phyloP scores from a whole-genome alignment of 2,113 vertebrate species.

The Oryzias woworae region DNA sequence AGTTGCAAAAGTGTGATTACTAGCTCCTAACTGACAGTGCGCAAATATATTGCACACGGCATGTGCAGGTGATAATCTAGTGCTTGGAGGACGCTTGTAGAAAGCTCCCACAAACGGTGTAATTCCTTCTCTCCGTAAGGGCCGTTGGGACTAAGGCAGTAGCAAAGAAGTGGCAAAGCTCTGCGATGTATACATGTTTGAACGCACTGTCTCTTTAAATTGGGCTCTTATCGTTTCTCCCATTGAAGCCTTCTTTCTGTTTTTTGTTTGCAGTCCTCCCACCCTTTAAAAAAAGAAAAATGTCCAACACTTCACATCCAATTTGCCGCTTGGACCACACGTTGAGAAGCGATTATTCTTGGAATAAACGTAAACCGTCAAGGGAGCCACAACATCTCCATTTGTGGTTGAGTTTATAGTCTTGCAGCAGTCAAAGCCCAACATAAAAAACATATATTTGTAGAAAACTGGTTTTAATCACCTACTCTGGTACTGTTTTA shows the following conservation, averaged over 20 bases:
- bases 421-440: slow-evolving; percentile 34
- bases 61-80: too few species aligned
- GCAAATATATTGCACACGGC: too few species aligned
- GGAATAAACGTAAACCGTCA: slow-evolving; percentile 28
- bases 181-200: too few species aligned
- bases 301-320: slow-evolving; percentile 16
- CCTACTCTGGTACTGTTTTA: slow-evolving; percentile 20
- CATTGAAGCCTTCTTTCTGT: neutral
- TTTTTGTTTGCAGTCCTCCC: slow-evolving; percentile 3
- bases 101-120: too few species aligned
- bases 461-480: slow-evolving; percentile 45
- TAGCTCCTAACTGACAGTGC: too few species aligned
- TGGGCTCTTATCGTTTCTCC: too few species aligned
- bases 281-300: slow-evolving; percentile 8
- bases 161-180: too few species aligned
- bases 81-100: too few species aligned
- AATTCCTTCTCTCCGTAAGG: too few species aligned
- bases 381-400: slow-evolving; percentile 29
- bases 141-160: too few species aligned
- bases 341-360: slow-evolving; percentile 38
- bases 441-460: slow-evolving; percentile 34
- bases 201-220: too few species aligned
- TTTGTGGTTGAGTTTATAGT: slow-evolving; percentile 43
- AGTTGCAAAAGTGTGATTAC: slow-evolving; percentile 67
- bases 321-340: slow-evolving; percentile 15